Evolutionary conservation across 2,797 vertebrate species (phyloP).

Genomic region (Argentina silus): DNA sequence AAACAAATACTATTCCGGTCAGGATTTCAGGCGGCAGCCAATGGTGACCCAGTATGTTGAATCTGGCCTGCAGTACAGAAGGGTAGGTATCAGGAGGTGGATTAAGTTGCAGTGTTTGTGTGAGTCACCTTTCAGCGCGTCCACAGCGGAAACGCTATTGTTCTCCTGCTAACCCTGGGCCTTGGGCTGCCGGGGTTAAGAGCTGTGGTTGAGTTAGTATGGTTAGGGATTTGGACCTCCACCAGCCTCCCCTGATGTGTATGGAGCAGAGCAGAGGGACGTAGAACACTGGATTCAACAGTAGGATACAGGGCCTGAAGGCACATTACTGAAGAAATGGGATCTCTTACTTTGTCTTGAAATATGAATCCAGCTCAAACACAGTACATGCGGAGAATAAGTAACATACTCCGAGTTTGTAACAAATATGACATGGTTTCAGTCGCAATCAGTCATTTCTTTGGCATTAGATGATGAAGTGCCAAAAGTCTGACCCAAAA

Average conservation of each 20-base stretch:
- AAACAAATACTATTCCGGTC: too few species aligned
- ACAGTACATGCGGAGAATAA: not conserved
- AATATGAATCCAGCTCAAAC: conserved; percentile 23
- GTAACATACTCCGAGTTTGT: conserved; percentile 13
- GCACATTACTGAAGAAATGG: conserved; percentile 21
- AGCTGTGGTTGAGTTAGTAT: conserved; percentile 4
- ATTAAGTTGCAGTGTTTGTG: conserved; percentile 33
- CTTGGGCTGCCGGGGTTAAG: not conserved
- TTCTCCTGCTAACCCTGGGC: conserved; percentile 31
- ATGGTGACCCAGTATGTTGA: not conserved
- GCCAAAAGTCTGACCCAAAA: too few species aligned
- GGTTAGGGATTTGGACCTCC: not conserved
- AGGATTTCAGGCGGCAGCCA: too few species aligned
- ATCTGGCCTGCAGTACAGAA: conserved; percentile 20
- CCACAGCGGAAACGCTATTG: conserved; percentile 39
- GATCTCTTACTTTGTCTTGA: conserved; percentile 28
- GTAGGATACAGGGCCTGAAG: conserved; percentile 13
- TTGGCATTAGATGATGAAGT: not conserved
- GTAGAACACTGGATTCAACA: conserved; percentile 17
- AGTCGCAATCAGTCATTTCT: not conserved
- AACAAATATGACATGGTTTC: not conserved
- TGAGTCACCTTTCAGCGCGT: conserved; percentile 26
- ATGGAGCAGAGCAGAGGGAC: conserved; percentile 21
- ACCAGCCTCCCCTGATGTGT: too few species aligned
- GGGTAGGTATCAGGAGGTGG: conserved; percentile 1